A percentile compares a stretch with the other conserved stretches of the same genome.
These are phyloP conservation scores for Pseudachorutes palmiensis DNA, from an alignment of 1,140 invertebrate genomes.

Conservation along the genomic window DNA sequence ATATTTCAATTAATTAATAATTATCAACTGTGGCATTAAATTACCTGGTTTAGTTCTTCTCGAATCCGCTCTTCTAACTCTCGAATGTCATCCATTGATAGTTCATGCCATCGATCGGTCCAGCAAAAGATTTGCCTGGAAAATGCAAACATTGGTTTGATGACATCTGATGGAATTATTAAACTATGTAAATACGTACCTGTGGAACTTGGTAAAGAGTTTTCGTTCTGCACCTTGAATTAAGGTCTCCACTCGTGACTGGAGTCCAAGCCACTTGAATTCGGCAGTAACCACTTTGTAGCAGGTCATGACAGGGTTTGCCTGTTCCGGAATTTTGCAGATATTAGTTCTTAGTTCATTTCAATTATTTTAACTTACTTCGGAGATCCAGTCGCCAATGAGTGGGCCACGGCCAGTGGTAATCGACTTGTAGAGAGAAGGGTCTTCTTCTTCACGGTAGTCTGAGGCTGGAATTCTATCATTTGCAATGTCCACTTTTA, in stretches of 20 bases:
- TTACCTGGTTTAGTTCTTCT: conserved; percentile 67
- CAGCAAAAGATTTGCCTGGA: conserved; percentile 84
- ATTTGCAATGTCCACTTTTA: conserved; percentile 74
- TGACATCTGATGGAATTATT: neutral
- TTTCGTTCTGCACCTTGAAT: conserved; percentile 89
- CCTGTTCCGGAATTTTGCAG: no score
- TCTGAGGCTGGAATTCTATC: conserved; percentile 67
- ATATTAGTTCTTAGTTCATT: no score
- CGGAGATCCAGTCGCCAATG: conserved; percentile 58
- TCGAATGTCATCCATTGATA: conserved; percentile 90
- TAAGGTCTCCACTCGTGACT: conserved; percentile 86
- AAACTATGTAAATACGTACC: conserved; percentile 41
- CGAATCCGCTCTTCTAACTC: conserved; percentile 84
- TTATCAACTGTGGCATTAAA: neutral
- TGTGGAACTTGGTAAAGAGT: conserved; percentile 93
- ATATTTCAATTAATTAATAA: neutral
- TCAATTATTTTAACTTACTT: no score
- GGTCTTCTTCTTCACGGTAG: conserved; percentile 84
- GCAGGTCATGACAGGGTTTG: conserved; percentile 90
- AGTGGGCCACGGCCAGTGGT: conserved; percentile 93
- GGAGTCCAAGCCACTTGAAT: conserved; percentile 98
- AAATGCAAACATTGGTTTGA: neutral
- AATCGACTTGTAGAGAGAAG: conserved; percentile 77
- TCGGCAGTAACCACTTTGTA: conserved; percentile 93
- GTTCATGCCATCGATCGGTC: conserved; percentile 87